phyloP scores from a whole-genome alignment of 2,797 vertebrate genomes.

The Ctenochaetus hawaiiensis region DNA sequence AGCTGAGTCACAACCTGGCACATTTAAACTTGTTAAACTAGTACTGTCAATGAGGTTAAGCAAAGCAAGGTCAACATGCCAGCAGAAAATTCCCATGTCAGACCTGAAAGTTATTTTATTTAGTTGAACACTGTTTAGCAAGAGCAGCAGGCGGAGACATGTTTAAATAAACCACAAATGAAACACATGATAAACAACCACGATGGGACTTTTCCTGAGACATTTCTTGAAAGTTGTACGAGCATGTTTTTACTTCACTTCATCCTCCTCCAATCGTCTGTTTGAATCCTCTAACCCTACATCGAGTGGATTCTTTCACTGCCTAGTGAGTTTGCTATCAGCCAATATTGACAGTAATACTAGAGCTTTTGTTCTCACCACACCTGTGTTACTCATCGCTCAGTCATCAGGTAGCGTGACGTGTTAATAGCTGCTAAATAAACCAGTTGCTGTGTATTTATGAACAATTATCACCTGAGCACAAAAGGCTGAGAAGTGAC shows the following conservation, averaged over 20 bases:
- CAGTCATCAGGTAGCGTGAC: background rate
- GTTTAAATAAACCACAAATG: background rate
- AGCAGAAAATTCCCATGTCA: no score
- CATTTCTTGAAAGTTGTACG: background rate
- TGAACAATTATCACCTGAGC: conserved; percentile 23
- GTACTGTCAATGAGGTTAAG: no score
- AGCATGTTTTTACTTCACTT: background rate
- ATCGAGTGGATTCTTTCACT: conserved; percentile 52
- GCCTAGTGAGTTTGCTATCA: conserved; percentile 52
- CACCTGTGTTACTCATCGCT: conserved; percentile 27
- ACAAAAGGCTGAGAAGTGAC: conserved; percentile 44
- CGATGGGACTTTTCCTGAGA: background rate
- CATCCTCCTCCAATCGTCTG: background rate
- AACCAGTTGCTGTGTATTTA: conserved; percentile 27
- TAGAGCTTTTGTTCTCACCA: conserved; percentile 41
- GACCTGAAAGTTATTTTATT: background rate
- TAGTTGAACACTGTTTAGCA: background rate
- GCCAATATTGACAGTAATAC: conserved; percentile 71
- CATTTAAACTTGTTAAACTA: no score
- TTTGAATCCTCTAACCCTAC: background rate
- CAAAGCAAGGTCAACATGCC: no score
- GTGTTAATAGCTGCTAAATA: conserved; percentile 33
- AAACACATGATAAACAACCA: background rate
- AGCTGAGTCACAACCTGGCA: no score
- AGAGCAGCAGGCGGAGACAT: background rate